A percentile compares a stretch with the other conserved stretches of the same genome.
phyloP scores from a whole-genome alignment of 2,888 invertebrate species.

The Ophraella communa region DNA sequence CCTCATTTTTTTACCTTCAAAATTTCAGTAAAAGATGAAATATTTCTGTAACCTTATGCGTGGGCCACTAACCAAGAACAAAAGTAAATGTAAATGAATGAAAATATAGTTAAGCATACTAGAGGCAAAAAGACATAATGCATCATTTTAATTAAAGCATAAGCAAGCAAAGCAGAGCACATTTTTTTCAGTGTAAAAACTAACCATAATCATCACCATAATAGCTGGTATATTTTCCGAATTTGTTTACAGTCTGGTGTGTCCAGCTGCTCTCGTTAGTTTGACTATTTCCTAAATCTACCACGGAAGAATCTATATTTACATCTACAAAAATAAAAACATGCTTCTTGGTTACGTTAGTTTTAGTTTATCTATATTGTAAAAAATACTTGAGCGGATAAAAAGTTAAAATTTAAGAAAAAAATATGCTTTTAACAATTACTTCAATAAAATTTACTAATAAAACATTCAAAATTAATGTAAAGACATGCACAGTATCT shows the following conservation, averaged over 20 bases:
- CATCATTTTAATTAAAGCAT: background rate
- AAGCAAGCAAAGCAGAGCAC: background rate
- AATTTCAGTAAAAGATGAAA: background rate
- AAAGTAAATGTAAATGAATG: background rate
- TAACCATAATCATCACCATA: slow-evolving; percentile 51
- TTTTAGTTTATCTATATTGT: background rate
- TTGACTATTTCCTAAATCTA: slow-evolving; percentile 26
- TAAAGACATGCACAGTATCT: background rate
- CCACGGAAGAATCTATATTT: slow-evolving; percentile 38
- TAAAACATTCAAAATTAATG: background rate
- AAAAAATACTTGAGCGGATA: slow-evolving; percentile 4
- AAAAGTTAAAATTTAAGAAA: too few relatives aligned
- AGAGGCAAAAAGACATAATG: too few relatives aligned
- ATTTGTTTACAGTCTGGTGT: slow-evolving; percentile 34
- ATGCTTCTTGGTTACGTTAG: background rate
- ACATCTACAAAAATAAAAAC: slow-evolving; percentile 35
- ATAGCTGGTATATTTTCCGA: slow-evolving; percentile 44
- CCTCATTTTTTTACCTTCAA: background rate
- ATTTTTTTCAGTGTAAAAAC: slow-evolving; percentile 32
- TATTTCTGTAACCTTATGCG: too few relatives aligned
- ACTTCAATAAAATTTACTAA: background rate
- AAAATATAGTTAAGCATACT: background rate
- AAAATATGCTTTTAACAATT: too few relatives aligned
- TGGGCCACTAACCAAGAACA: too few relatives aligned
- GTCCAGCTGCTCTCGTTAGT: slow-evolving; percentile 34